Evolutionary conservation across 2,113 vertebrate species (phyloP), one percentile per base, ranked within the genome.

Genomic region (Lontra canadensis): DNA sequence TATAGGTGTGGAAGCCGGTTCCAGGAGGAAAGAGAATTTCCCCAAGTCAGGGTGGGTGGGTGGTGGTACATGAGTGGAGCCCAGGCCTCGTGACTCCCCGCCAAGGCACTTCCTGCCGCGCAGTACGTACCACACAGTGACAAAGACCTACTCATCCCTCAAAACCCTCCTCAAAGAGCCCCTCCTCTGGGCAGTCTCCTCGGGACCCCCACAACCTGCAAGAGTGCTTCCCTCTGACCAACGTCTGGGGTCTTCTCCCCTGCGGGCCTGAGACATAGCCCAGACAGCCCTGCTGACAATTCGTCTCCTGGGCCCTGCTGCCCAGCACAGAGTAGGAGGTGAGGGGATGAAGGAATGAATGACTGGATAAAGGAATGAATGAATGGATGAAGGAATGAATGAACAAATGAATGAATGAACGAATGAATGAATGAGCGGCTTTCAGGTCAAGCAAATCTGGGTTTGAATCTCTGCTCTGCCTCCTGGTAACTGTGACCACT

Each of bases 181-280:
- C 71, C 55, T 90, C 88, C 63, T 94, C 71, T 47, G 39, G 52
- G 31, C 65, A 49, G 63, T 17, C 57, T 90, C 92, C 39, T 21
- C 15, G 11, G 25, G 25, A n/a, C 23, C 55, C 55, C 92, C 36
- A 34, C 0, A 0, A 44, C 63, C 52, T 74, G 25, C n/a, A 9
- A 17, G 52, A 49, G 67, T 1, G 2, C 76, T 59, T 69, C n/a
- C 81, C 18, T 15, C 7, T 1, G 31, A 34, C n/a, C 49, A 18
- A 12, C 1, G 0, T 6, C 47, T 4, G 15, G 6, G 14, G 31
- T 34, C 29, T 13, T 20, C 21, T 47, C 34, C 49, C 73, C 25
- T 6, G 73, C 7, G 1, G 6, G 34, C 78, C 73, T 0, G 17
- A 55, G 59, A 18, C 6, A 1, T 57, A 31, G 1, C 17, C 93